Base-by-base conservation (phyloP, 2,113 vertebrate species). In the Datnioides undecimradiatus region DNA sequence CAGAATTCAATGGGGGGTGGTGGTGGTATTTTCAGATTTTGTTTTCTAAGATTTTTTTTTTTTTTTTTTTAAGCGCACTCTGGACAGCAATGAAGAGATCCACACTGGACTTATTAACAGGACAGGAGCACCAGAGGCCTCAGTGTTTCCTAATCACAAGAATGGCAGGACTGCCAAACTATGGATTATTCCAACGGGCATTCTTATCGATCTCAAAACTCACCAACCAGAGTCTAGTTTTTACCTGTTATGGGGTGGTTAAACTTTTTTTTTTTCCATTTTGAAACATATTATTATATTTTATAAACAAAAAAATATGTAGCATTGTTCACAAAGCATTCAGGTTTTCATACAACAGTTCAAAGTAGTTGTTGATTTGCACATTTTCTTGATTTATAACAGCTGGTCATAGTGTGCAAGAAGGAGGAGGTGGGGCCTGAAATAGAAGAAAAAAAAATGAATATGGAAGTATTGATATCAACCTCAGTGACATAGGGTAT, bases 291-390 rank as follows among this genome's bases (percentile, higher is more conserved):
- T 90, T 89, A 86, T 92, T 93, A 83, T 87, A 93, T 92, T 93
- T 94, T 94, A 90, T 93, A 90, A 93, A 91, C 87, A 87, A 88
- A 88, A 83, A 79, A 92, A 95, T 95, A 97, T 98, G 97, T 98
- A 98, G 97, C 97, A 97, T 96, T 95, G 95, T 95, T 95, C 94
- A 95, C 95, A 92, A 94, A 96, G 94, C 94, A 95, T 96, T 96
- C 95, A 96, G 95, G 94, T 96, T 94, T 95, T 93, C 93, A 91
- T 94, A 88, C 89, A 91, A 93, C 86, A 91, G 90, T 91, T 88
- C 83, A 91, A 90, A 93, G 87, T 91, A 90, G 90, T 93, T 57
- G 88, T 92, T 93, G 86, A 92, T 95, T 95, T 95, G 95, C 95
- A 95, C 94, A 94, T 92, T 86, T 91, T 86, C 90, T 90, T 93